A percentile compares a stretch with the other conserved stretches of the same genome.
phyloP scores from a whole-genome alignment of 2,797 vertebrate species.

The Channa striata region DNA sequence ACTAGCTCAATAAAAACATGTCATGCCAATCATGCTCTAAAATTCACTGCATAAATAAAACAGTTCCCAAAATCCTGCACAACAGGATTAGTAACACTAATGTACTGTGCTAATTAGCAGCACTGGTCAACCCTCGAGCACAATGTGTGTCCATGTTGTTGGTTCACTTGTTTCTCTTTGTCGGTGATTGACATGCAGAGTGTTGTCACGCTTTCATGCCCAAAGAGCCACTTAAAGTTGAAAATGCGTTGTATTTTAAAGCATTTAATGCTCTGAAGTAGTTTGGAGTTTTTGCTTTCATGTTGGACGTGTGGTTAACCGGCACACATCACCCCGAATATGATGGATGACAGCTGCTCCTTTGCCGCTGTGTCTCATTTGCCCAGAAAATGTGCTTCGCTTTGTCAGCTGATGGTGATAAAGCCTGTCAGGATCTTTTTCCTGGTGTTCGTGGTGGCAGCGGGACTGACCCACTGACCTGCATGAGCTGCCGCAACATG shows the following conservation, averaged over 20 bases:
- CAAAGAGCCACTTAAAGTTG: constrained; percentile 33
- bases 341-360: constrained; percentile 68
- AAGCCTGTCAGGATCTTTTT: constrained; percentile 64
- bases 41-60: constrained; percentile 7
- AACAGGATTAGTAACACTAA: background rate
- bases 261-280: constrained; percentile 24
- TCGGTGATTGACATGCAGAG: constrained; percentile 7
- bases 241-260: constrained; percentile 35
- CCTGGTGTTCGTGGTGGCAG: constrained; percentile 34
- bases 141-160: constrained; percentile 14
- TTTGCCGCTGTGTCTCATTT: constrained; percentile 67
- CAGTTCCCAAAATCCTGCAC: constrained; percentile 10
- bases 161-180: background rate
- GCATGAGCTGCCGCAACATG: constrained; percentile 31
- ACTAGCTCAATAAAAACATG: constrained; percentile 41
- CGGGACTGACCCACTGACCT: constrained; percentile 49
- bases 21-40: constrained; percentile 35
- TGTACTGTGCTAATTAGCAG: constrained; percentile 15
- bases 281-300: constrained; percentile 16
- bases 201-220: constrained; percentile 34
- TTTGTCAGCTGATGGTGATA: constrained; percentile 70
- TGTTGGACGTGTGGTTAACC: constrained; percentile 54
- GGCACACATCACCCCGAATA: constrained; percentile 45
- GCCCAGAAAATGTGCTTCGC: constrained; percentile 67
- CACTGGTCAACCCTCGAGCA: constrained; percentile 13